phyloP scores from a whole-genome alignment of 2,797 vertebrate genomes.

The Enteromius afrohamiltoni region DNA sequence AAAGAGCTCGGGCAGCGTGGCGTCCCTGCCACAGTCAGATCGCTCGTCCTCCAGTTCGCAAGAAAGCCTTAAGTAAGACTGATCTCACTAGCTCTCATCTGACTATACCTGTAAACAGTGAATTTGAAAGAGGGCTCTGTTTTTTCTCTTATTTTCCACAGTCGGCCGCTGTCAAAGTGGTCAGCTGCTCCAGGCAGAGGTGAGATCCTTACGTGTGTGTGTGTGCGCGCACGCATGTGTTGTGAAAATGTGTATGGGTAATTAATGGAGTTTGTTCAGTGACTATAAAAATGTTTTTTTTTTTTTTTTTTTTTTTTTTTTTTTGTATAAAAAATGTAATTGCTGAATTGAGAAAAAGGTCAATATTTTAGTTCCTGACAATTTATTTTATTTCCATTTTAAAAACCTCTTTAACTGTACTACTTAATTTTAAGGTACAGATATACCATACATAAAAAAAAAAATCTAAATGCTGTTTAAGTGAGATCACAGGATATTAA shows the following conservation, averaged over 20 bases:
- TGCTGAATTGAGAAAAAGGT: background rate
- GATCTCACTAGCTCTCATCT: background rate
- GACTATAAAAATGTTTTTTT: background rate
- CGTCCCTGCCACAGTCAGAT: conserved; percentile 95
- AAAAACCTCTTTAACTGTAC: background rate
- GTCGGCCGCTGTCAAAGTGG: conserved; percentile 92
- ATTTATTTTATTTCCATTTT: background rate
- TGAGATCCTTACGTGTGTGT: conserved; percentile 64
- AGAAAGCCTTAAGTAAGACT: conserved; percentile 94
- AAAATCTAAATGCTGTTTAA: background rate
- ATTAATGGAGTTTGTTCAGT: background rate
- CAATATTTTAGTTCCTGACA: background rate
- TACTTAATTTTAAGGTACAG: background rate
- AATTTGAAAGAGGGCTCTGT: background rate
- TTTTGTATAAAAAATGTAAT: background rate
- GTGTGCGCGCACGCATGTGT: conserved; percentile 43
- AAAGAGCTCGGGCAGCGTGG: conserved; percentile 91
- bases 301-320: too few species aligned
- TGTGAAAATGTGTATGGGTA: background rate
- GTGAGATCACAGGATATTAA: background rate
- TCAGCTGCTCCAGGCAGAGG: conserved; percentile 90
- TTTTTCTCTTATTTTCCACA: conserved; percentile 58
- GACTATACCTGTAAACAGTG: background rate
- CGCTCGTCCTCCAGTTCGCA: conserved; percentile 97
- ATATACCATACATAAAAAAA: background rate